phyloP scores from a whole-genome alignment of 2,888 invertebrate genomes.

The Orthosia incerta region DNA sequence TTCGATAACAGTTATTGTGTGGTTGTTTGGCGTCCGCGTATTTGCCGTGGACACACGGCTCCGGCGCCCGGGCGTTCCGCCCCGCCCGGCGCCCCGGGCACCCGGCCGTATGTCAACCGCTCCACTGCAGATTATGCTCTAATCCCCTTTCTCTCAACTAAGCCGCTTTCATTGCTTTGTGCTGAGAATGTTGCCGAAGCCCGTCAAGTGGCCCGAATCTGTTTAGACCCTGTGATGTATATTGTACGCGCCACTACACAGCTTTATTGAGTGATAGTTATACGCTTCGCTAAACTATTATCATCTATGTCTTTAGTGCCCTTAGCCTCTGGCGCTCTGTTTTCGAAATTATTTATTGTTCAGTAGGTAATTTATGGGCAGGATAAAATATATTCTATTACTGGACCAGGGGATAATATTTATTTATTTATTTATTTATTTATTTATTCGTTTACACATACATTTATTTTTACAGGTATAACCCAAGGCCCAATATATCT shows the following conservation, averaged over 20 bases:
- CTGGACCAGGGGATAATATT: constrained; percentile 51
- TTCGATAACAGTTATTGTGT: constrained; percentile 59
- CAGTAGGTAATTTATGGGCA: constrained; percentile 57
- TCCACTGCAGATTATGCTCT: constrained; percentile 86
- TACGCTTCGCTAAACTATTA: constrained; percentile 54
- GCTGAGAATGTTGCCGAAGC: constrained; percentile 84
- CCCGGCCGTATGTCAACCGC: constrained; percentile 87
- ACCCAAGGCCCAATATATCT: too few species aligned
- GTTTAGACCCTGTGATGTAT: constrained; percentile 72
- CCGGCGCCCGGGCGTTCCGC: constrained; percentile 12
- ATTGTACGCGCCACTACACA: constrained; percentile 60
- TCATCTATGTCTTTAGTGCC: constrained; percentile 35
- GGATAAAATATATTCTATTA: constrained; percentile 65
- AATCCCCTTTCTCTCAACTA: constrained; percentile 88
- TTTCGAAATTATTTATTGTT: constrained; percentile 59
- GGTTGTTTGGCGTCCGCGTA: constrained; percentile 53
- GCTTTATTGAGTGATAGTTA: constrained; percentile 61
- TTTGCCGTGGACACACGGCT: constrained; percentile 75
- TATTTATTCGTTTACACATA: too few species aligned
- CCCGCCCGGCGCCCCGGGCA: constrained; percentile 48
- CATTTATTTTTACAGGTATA: too few species aligned
- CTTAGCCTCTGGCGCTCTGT: constrained; percentile 45
- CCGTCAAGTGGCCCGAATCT: constrained; percentile 87
- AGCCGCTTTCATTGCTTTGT: constrained; percentile 89
- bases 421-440: too few species aligned